These are phyloP conservation scores for Sebastes minor DNA, from an alignment of 2,797 vertebrate genomes.

Conservation along the genomic window DNA sequence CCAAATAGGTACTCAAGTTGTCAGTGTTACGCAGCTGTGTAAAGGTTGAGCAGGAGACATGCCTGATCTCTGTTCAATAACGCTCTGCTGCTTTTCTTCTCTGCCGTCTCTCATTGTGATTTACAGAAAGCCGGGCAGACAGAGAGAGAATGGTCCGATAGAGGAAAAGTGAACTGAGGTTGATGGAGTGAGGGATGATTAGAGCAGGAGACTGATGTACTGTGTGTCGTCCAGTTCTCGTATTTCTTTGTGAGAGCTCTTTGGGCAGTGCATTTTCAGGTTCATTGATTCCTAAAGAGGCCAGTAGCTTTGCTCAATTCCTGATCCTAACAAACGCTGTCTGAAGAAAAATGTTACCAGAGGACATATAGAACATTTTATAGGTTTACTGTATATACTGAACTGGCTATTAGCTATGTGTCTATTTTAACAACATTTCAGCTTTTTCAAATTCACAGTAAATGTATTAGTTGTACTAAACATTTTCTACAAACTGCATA, in stretches of 20 bases:
- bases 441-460: neutral
- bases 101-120: constrained; percentile 2
- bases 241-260: constrained; percentile 34
- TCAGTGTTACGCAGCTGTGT: constrained; percentile 9
- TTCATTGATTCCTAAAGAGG: constrained; percentile 43
- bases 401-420: neutral
- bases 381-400: neutral
- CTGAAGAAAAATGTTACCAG: neutral
- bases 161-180: constrained; percentile 20
- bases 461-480: neutral
- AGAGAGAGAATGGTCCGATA: neutral
- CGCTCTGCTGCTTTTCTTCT: constrained; percentile 7
- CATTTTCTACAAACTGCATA: neutral
- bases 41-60: neutral
- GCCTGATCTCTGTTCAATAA: constrained; percentile 20
- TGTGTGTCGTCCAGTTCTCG: constrained; percentile 9
- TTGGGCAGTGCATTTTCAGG: constrained; percentile 24
- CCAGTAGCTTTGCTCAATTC: neutral
- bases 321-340: neutral
- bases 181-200: constrained; percentile 10
- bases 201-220: neutral
- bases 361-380: neutral
- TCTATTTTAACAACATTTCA: neutral
- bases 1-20: neutral
- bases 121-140: neutral